phyloP scores from a whole-genome alignment of 2,888 invertebrate species.

The Ectemnius continuus region DNA sequence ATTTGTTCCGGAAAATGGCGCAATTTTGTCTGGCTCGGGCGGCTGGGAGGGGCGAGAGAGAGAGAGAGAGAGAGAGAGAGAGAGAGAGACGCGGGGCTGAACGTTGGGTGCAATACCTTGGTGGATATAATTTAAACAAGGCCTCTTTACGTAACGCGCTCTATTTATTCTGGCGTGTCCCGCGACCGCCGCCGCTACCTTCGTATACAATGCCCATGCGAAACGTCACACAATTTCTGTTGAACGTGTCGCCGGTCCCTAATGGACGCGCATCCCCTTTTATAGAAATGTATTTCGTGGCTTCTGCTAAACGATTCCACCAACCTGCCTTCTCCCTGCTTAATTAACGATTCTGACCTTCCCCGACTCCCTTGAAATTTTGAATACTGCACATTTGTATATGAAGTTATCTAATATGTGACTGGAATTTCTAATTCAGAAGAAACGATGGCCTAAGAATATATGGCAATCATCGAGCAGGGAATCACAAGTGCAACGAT shows the following conservation, averaged over 20 bases:
- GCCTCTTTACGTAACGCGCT: conserved; percentile 56
- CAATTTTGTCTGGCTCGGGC: conserved; percentile 62
- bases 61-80: no score
- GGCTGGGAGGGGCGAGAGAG: conserved; percentile 23
- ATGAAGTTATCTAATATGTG: no score
- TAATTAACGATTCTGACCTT: background rate
- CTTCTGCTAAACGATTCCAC: conserved; percentile 16
- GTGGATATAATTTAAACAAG: conserved; percentile 57
- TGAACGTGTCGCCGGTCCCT: conserved; percentile 42
- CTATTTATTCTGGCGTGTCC: conserved; percentile 54
- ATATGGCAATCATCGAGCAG: no score
- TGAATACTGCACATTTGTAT: no score
- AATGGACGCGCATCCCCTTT: conserved; percentile 46
- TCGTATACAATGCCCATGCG: conserved; percentile 49
- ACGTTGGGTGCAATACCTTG: conserved; percentile 57
- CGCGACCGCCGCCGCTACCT: conserved; percentile 34
- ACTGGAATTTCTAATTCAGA: no score
- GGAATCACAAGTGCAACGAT: no score
- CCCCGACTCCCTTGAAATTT: no score
- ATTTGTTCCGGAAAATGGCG: conserved; percentile 66
- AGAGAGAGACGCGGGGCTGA: no score
- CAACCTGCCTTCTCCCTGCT: background rate
- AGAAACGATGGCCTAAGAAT: no score
- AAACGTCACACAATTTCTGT: conserved; percentile 55
- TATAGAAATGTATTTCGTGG: conserved; percentile 39